Evolutionary conservation across 2,113 vertebrate genomes (phyloP), one percentile per base, ranked within the genome.

Genomic region (Tragulus kanchil): DNA sequence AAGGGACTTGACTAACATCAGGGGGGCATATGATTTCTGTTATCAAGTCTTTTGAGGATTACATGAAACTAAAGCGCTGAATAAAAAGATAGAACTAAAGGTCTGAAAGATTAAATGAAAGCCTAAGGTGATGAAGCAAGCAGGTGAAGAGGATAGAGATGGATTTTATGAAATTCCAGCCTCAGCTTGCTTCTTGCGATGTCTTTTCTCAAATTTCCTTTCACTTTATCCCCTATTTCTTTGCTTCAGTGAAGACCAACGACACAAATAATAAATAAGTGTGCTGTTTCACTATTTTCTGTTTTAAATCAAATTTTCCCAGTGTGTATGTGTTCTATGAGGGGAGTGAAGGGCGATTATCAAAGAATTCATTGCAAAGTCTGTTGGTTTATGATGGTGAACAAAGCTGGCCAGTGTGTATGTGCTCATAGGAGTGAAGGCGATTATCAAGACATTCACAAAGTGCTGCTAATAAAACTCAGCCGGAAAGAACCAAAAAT

Each of bases 171-270:
- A 91, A 92, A 96, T 62, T 64, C 91, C 36, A 62, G 77, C 65
- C 50, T 77, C 42, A 31, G 88, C 61, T 61, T 79, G 50, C 69
- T 79, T 85, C 71, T 31, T 78, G 31, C 65, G 15, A 17, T 17
- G 13, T 48, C 64, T 93, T 90, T 96, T 82, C 77, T 91, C 77
- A 85, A 85, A 93, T 71, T 84, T 88, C 86, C 85, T 94, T 89
- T 85, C 12, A 73, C 15, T 77, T 78, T 85, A 93, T 79, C 79
- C 10, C 19, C 15, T 28, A 64, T 84, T 75, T 92, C 86, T 90
- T 77, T 86, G 90, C 85, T 87, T 95, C 85, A 93, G 2, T 90
- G 52, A 90, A 97, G 85, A 89, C 21, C 79, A 85, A 48, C 48
- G 90, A 62, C 14, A 42, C 1, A 84, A 26, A 77, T 50, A 94